phyloP scores from a whole-genome alignment of 2,113 vertebrate genomes.

The Rhegmatorhina hoffmannsi region DNA sequence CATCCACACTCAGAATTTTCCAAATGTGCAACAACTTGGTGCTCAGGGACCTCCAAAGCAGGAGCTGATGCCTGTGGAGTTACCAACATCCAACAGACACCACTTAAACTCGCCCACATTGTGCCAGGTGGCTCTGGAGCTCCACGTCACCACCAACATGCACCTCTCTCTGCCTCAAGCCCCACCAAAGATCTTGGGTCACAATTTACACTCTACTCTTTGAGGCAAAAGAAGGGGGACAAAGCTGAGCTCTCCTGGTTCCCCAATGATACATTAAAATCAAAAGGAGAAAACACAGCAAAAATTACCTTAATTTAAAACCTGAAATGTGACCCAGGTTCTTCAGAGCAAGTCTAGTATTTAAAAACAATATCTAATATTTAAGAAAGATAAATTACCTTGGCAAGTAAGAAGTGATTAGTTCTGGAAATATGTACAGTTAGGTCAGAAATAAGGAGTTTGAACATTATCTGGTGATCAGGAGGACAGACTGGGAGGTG shows the following conservation, averaged over 20 bases:
- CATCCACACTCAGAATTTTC: rapidly evolving
- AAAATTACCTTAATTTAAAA: background rate
- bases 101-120: background rate
- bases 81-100: background rate
- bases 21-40: background rate
- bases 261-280: background rate
- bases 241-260: background rate
- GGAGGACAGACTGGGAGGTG: conserved; percentile 37
- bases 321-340: background rate
- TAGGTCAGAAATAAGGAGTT: conserved; percentile 6
- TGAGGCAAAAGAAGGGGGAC: background rate
- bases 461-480: conserved; percentile 29
- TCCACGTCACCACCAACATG: background rate
- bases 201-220: background rate
- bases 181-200: background rate
- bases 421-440: background rate
- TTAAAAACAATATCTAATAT: background rate
- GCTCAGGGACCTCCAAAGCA: background rate
- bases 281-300: background rate
- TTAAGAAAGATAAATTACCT: background rate
- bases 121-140: background rate
- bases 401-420: background rate
- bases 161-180: background rate
- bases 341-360: background rate
- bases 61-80: background rate